These are phyloP conservation scores for Phaonia tiefii DNA, from an alignment of 2,888 invertebrate species.

Conservation along the genomic window DNA sequence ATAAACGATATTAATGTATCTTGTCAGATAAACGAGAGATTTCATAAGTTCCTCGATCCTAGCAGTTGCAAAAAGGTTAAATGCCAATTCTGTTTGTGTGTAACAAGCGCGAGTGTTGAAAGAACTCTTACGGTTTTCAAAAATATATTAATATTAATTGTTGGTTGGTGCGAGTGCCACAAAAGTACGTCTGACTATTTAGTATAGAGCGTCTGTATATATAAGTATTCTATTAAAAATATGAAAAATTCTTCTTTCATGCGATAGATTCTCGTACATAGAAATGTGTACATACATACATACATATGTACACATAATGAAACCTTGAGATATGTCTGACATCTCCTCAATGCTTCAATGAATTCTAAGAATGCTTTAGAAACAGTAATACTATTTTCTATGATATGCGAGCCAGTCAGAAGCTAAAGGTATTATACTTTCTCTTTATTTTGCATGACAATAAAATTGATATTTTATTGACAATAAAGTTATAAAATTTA, in stretches of 20 bases:
- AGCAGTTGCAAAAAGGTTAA: constrained; percentile 16
- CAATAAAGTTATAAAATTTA: no score
- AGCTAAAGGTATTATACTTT: no score
- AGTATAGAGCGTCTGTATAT: background rate
- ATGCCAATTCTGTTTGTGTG: constrained; percentile 14
- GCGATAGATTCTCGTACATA: no score
- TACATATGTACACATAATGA: no score
- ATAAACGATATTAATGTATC: constrained; percentile 40
- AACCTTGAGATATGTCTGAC: constrained; percentile 58
- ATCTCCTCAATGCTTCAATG: constrained; percentile 59
- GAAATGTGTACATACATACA: no score
- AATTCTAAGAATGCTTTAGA: constrained; percentile 59
- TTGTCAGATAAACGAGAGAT: constrained; percentile 35
- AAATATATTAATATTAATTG: no score
- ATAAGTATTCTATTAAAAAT: constrained; percentile 13
- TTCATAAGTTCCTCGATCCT: constrained; percentile 4
- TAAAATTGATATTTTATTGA: no score
- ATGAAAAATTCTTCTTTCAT: constrained; percentile 43
- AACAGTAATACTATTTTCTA: background rate
- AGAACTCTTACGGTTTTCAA: background rate
- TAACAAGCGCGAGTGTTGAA: constrained; percentile 1
- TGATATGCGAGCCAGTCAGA: no score
- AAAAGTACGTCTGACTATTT: no score
- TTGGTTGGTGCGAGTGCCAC: no score
- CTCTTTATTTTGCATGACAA: background rate